Percentiles rank a stretch among this genome's conserved stretches.
These are phyloP conservation scores for Saccopteryx bilineata DNA, from an alignment of 2,113 vertebrate genomes.

Conservation along the genomic window DNA sequence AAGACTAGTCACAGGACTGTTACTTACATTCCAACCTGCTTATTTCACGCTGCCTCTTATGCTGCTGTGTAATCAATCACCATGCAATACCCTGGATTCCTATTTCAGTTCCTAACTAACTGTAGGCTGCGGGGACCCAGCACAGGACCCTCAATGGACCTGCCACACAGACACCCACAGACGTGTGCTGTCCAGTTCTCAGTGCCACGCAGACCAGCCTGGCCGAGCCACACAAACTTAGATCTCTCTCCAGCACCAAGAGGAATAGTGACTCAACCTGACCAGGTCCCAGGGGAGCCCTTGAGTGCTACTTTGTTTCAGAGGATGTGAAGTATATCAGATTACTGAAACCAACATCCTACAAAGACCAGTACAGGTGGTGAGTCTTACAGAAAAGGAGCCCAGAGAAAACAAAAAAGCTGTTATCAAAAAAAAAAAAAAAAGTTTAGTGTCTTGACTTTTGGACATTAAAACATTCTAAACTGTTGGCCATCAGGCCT, in stretches of 20 bases:
- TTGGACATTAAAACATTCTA: background rate
- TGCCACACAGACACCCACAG: background rate
- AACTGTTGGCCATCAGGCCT: background rate
- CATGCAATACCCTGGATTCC: too few species aligned
- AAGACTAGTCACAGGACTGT: rapidly evolving
- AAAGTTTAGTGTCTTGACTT: background rate
- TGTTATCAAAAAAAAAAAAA: background rate
- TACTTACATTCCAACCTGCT: too few species aligned
- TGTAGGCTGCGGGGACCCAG: background rate
- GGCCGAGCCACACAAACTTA: background rate
- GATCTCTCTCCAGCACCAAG: background rate
- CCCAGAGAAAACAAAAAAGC: background rate
- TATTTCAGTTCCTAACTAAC: too few species aligned
- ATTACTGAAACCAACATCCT: background rate
- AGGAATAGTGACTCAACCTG: background rate
- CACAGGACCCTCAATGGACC: background rate
- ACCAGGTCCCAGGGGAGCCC: background rate
- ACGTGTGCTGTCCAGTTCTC: background rate
- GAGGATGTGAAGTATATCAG: background rate
- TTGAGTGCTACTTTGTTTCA: background rate
- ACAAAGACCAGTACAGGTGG: background rate
- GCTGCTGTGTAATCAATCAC: too few species aligned
- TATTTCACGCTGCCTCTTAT: background rate
- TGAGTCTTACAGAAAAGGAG: background rate
- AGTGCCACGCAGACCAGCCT: background rate